Conservation (phyloP, 1,140 invertebrate genomes). For the Drosophila pandora region DNA sequence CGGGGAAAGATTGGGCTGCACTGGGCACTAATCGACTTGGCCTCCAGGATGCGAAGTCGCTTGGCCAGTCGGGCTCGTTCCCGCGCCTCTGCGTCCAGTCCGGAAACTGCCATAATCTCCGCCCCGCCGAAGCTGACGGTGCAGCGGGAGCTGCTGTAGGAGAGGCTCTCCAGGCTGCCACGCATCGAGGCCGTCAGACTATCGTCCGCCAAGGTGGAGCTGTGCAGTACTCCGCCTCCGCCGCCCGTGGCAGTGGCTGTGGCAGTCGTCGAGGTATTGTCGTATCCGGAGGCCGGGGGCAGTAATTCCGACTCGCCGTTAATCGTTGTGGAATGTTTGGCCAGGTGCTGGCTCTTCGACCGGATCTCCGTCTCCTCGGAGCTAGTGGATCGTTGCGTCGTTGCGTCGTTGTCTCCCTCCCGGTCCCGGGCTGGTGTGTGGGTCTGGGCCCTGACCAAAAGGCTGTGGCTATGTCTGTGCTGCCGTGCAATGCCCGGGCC, state of each 20-base stretch:
- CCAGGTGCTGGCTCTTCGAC: constrained; percentile 1
- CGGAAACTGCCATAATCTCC: constrained; percentile 56
- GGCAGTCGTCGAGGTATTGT: constrained; percentile 70
- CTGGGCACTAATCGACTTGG: constrained; percentile 82
- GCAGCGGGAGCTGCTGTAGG: constrained; percentile 77
- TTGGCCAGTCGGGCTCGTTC: constrained; percentile 65
- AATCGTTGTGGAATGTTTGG: constrained; percentile 70
- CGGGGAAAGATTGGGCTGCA: constrained; percentile 80
- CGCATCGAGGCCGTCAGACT: constrained; percentile 73
- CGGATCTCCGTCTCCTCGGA: constrained; percentile 5
- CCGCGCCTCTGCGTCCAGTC: constrained; percentile 53
- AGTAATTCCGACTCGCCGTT: constrained; percentile 61
- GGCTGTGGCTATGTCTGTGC: constrained; percentile 54
- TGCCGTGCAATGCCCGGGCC: constrained; percentile 16
- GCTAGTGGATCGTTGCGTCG: constrained; percentile 27
- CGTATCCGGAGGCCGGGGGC: constrained; percentile 60
- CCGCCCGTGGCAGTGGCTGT: constrained; percentile 54
- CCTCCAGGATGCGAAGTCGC: constrained; percentile 74
- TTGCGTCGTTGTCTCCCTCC: constrained; percentile 5
- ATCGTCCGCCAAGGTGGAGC: constrained; percentile 79
- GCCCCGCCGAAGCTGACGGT: constrained; percentile 77
- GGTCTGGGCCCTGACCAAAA: constrained; percentile 72
- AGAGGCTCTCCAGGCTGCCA: constrained; percentile 78
- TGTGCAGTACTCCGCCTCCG: constrained; percentile 41
- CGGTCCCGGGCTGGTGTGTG: constrained; percentile 49